Conservation (phyloP, 2,888 invertebrate genomes). For the Tachina grossa region DNA sequence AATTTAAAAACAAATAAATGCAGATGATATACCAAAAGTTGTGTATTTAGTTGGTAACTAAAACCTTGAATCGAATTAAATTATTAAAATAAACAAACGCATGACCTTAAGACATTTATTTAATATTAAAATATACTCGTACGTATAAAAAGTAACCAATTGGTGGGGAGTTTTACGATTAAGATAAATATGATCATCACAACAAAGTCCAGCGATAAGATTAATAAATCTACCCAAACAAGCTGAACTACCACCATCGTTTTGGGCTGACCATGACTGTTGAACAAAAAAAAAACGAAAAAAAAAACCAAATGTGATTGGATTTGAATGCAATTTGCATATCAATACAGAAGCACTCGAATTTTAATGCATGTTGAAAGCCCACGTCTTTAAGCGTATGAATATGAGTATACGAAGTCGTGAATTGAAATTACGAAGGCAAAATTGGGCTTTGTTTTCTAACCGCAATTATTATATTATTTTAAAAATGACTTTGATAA, state of each 20-base stretch:
- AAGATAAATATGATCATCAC: slow-evolving; percentile 1
- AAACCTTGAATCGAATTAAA: slow-evolving; percentile 6
- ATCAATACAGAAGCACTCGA: slow-evolving; percentile 20
- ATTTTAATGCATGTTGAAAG: not conserved
- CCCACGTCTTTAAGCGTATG: not conserved
- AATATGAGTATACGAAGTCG: not conserved
- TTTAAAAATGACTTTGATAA: not conserved
- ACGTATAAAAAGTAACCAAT: not conserved
- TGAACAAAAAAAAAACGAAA: not conserved
- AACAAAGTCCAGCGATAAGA: not conserved
- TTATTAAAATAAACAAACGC: not conserved
- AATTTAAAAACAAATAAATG: not conserved
- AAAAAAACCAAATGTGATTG: not conserved
- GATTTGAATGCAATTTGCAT: slow-evolving; percentile 42
- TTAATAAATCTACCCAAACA: slow-evolving; percentile 13
- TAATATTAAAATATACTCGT: not conserved
- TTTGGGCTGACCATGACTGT: slow-evolving; percentile 19
- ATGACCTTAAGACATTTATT: slow-evolving; percentile 19
- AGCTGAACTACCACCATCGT: slow-evolving; percentile 1
- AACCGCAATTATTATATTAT: not conserved
- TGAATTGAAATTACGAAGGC: not conserved
- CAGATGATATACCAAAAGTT: not conserved
- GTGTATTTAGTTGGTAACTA: not conserved
- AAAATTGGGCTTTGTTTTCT: not conserved
- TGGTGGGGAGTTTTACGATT: slow-evolving; percentile 16